phyloP scores from a whole-genome alignment of 2,888 invertebrate species.

The Lycocerus yunnanus region DNA sequence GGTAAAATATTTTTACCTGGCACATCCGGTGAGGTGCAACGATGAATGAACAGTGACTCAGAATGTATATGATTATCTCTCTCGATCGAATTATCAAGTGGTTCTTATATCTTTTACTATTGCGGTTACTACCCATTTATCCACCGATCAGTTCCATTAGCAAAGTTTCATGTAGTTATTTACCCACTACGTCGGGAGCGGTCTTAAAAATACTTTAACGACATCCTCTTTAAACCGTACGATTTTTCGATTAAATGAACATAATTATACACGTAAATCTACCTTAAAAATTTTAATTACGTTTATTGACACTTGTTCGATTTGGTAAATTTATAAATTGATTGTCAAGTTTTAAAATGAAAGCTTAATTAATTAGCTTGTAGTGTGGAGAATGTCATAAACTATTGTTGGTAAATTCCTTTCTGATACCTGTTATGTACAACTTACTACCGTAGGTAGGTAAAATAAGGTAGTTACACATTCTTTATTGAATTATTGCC shows the following conservation, averaged over 20 bases:
- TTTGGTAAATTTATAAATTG: neutral
- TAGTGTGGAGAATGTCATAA: neutral
- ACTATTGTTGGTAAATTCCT: neutral
- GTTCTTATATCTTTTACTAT: slow-evolving; percentile 17
- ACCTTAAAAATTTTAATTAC: neutral
- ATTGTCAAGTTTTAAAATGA: neutral
- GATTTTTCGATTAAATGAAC: slow-evolving; percentile 1
- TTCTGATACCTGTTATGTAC: neutral
- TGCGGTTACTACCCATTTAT: slow-evolving; percentile 22
- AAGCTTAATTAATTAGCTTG: neutral
- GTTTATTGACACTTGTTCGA: neutral
- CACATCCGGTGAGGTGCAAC: slow-evolving; percentile 28
- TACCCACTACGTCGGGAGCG: slow-evolving; percentile 22
- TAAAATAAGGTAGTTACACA: neutral
- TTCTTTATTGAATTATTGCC: neutral
- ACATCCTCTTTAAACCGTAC: neutral
- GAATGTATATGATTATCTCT: slow-evolving; percentile 24
- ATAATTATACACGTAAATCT: neutral
- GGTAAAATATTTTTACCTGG: slow-evolving; percentile 22
- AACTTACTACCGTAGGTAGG: neutral
- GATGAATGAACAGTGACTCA: slow-evolving; percentile 20
- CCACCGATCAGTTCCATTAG: slow-evolving; percentile 22
- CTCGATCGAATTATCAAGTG: slow-evolving; percentile 22
- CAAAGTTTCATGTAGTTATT: slow-evolving; percentile 17
- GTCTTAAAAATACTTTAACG: slow-evolving; percentile 6